Evolutionary conservation across 37 sponge, comb jelly and placozoan genomes (phyloP).

Genomic region (Axinella damicornis): DNA sequence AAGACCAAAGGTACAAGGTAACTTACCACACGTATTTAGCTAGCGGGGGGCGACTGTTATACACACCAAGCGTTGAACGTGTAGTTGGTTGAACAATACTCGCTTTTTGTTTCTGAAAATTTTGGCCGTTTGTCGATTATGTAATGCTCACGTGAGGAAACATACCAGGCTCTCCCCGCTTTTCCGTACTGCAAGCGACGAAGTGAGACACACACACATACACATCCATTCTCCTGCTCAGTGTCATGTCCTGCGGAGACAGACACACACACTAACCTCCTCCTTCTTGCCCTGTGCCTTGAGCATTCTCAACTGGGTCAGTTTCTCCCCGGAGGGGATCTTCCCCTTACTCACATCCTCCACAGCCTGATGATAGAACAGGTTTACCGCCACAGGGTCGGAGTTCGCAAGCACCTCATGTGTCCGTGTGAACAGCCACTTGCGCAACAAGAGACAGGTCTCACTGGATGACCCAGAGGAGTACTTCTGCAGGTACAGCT

Average conservation of each 20-base stretch:
- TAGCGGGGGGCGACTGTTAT: no score
- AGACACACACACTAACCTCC: conserved; percentile 44
- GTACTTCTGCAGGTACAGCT: conserved; percentile 54
- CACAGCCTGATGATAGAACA: conserved; percentile 83
- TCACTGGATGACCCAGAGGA: background rate
- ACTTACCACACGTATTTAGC: no score
- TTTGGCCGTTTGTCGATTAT: no score
- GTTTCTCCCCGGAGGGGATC: conserved; percentile 36
- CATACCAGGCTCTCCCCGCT: no score
- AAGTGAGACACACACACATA: background rate
- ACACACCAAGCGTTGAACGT: no score
- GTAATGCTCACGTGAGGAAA: no score
- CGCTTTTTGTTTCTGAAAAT: no score
- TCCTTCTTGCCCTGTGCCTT: conserved; percentile 35
- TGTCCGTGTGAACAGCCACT: conserved; percentile 82
- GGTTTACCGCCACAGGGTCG: conserved; percentile 46
- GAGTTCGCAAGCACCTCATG: conserved; percentile 47
- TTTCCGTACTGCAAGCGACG: no score
- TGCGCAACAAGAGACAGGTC: conserved; percentile 59
- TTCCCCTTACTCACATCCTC: conserved; percentile 67
- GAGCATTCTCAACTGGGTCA: conserved; percentile 33
- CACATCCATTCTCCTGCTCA: conserved; percentile 2
- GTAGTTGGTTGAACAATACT: no score
- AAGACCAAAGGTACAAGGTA: no score
- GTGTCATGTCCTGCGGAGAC: conserved; percentile 82